phyloP scores from a whole-genome alignment of 2,888 invertebrate species.

The Crematogaster levior region DNA sequence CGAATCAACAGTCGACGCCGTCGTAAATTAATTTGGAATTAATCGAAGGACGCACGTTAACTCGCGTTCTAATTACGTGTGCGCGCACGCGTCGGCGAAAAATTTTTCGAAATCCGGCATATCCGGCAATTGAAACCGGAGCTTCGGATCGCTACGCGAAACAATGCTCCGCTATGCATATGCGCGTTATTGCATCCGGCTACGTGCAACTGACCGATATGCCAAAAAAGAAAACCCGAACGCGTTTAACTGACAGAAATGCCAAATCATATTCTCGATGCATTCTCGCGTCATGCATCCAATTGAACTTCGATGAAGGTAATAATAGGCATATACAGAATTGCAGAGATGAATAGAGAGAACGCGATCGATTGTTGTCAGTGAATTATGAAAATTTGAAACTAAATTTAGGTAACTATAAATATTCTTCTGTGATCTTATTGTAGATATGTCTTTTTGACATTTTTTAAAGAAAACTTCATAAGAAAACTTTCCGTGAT shows the following conservation, averaged over 20 bases:
- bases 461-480: neutral
- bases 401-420: neutral
- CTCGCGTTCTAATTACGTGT: constrained; percentile 28
- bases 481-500: neutral
- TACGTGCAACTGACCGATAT: neutral
- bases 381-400: constrained; percentile 9
- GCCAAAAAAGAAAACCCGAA: constrained; percentile 42
- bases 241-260: constrained; percentile 45
- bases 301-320: constrained; percentile 1
- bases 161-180: constrained; percentile 36
- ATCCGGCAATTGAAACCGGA: constrained; percentile 21
- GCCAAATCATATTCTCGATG: constrained; percentile 39
- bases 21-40: constrained; percentile 48
- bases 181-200: constrained; percentile 33
- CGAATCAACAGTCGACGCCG: constrained; percentile 36
- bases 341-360: constrained; percentile 17
- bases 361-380: constrained; percentile 13
- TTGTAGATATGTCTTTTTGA: neutral
- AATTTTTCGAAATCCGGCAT: constrained; percentile 23
- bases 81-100: neutral
- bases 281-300: constrained; percentile 6
- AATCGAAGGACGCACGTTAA: constrained; percentile 50
- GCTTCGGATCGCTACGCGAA: neutral
- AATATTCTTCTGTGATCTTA: neutral
- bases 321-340: constrained; percentile 14